Base-by-base conservation (phyloP, 2,888 invertebrate species). In the Lasioglossum oenotherae region DNA sequence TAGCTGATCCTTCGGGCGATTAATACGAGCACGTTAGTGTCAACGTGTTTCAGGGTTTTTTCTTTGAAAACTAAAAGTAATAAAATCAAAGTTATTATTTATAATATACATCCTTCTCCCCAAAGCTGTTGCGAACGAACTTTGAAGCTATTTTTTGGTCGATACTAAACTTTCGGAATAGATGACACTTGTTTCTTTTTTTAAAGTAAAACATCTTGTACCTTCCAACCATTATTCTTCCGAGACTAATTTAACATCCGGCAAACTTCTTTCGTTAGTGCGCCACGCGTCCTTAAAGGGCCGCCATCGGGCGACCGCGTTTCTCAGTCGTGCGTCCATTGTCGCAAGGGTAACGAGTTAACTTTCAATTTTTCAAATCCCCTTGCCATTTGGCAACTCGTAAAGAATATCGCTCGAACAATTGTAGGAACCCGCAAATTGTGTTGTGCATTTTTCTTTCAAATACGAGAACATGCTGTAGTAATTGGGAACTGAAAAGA, bases 221-320 rank as follows among this genome's bases (percentile, higher is more conserved):
- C 2, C 31, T 64, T 64, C 14, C 64, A 31, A 31, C 31, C 64
- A 31, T 64, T 64, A 64, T 64, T 64, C 27, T 31, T 64, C 31
- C 16, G 64, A 64, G 31, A 64, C 16, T 64, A 64, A 64, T 64
- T 64, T 64, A 64, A 64, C 64, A 64, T 64, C 64, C 31, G 16
- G 6, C 31, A 16, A 64, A 64, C 64, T 64, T 64, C 16, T 16
- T 31, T 64, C 64, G 64, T 64, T 31, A 8, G 64, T 6, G 31
- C n/a, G 57, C n/a, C n/a, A 4, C 12, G 57, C n/a, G 57, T n/a
- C 57, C n/a, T 57, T 57, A n/a, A 57, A 57, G n/a, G 57, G 57
- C n/a, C 12, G 12, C n/a, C n/a, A 57, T n/a, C n/a, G 4, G n/a
- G 57, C 57, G n/a, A 57, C 57, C 10, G 1, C 8, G 57, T 57